These are phyloP conservation scores for Drosophila orena DNA, from an alignment of 1,140 invertebrate genomes.

Conservation along the genomic window DNA sequence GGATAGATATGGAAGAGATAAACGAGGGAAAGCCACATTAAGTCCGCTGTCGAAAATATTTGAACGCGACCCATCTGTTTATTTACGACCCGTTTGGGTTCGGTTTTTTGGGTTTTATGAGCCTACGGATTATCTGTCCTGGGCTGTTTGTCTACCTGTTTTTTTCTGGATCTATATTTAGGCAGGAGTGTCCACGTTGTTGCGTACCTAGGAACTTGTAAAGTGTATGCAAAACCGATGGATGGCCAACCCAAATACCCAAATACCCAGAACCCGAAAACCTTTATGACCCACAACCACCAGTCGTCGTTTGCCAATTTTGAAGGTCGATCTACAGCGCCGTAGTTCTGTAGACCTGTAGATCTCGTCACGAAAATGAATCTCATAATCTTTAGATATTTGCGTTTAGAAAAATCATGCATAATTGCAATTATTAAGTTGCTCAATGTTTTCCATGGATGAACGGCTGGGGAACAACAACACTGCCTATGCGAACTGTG, in stretches of 20 bases:
- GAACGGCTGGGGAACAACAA: constrained; percentile 39
- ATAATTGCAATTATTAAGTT: constrained; percentile 66
- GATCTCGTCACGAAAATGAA: constrained; percentile 33
- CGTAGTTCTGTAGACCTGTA: background rate
- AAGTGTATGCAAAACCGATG: background rate
- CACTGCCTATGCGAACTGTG: constrained; percentile 10
- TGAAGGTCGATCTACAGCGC: constrained; percentile 26
- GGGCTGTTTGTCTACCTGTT: constrained; percentile 7
- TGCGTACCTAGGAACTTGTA: constrained; percentile 1
- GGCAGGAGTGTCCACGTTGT: background rate
- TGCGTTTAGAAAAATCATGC: constrained; percentile 52
- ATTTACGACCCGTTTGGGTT: constrained; percentile 12
- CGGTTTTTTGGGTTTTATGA: background rate
- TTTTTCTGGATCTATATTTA: background rate
- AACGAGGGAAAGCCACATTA: constrained; percentile 29
- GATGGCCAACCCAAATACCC: background rate
- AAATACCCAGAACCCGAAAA: constrained; percentile 27
- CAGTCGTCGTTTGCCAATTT: constrained; percentile 6
- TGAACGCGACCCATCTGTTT: constrained; percentile 15
- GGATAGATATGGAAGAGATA: constrained; percentile 12
- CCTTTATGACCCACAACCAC: constrained; percentile 10
- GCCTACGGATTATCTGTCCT: constrained; percentile 7
- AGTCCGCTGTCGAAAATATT: constrained; percentile 1
- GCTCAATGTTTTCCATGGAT: constrained; percentile 59
- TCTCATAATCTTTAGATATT: constrained; percentile 47